A percentile compares a stretch with the other conserved stretches of the same genome.
These are phyloP conservation scores for Orgyia antiqua DNA, from an alignment of 2,888 invertebrate genomes.

Conservation along the genomic window DNA sequence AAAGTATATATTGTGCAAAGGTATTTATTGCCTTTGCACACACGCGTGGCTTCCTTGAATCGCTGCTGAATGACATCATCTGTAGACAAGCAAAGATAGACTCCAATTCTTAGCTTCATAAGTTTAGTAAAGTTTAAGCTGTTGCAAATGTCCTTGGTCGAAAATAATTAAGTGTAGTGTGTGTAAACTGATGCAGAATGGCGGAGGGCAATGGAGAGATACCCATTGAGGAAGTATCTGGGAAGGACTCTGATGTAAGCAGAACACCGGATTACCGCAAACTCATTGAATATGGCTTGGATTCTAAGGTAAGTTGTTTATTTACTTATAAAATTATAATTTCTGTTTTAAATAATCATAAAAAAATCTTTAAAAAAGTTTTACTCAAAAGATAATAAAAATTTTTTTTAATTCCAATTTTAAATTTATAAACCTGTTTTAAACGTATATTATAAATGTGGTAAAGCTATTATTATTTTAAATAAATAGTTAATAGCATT, in stretches of 20 bases:
- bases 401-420: no score
- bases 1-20: conserved; percentile 13
- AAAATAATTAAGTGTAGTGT: conserved; percentile 48
- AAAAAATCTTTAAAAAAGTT: no score
- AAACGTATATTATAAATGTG: no score
- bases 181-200: conserved; percentile 80
- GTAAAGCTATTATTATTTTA: no score
- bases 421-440: no score
- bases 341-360: no score
- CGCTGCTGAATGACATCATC: conserved; percentile 66
- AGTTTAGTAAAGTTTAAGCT: conserved; percentile 33
- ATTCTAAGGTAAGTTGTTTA: conserved; percentile 84
- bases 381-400: no score
- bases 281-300: conserved; percentile 96
- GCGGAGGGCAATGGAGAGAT: conserved; percentile 92
- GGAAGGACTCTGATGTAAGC: conserved; percentile 82
- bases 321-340: not conserved
- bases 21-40: conserved; percentile 37
- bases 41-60: conserved; percentile 66
- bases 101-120: conserved; percentile 33
- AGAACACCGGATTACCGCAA: conserved; percentile 95
- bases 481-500: no score
- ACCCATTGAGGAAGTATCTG: conserved; percentile 84
- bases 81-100: conserved; percentile 46
- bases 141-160: conserved; percentile 12